These are phyloP conservation scores for Epistrophe eligans DNA, from an alignment of 2,888 invertebrate genomes.

Conservation along the genomic window DNA sequence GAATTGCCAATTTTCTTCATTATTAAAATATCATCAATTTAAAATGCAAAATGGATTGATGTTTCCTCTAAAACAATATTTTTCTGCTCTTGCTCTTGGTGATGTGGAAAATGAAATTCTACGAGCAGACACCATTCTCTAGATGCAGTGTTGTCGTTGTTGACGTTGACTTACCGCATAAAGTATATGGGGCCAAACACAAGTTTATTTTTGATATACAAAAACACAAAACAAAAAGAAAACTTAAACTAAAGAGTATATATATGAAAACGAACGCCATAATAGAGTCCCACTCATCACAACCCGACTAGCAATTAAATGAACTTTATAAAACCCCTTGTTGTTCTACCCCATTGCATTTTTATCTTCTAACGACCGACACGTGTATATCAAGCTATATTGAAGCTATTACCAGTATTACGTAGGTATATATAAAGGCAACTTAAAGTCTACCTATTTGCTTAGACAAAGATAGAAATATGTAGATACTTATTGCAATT, in stretches of 20 bases:
- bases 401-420: not conserved
- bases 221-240: not conserved
- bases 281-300: constrained; percentile 42
- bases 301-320: constrained; percentile 71
- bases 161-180: constrained; percentile 42
- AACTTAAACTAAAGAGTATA: constrained; percentile 1
- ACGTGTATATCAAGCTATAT: constrained; percentile 31
- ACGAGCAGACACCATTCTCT: constrained; percentile 15
- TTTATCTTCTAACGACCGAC: constrained; percentile 26
- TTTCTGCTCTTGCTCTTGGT: constrained; percentile 8
- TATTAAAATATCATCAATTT: constrained; percentile 53
- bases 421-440: constrained; percentile 42
- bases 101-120: constrained; percentile 52
- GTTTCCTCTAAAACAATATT: constrained; percentile 1
- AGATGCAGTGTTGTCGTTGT: not conserved
- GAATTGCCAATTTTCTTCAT: constrained; percentile 51
- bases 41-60: constrained; percentile 47
- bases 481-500: constrained; percentile 49
- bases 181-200: constrained; percentile 38
- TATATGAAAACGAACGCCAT: constrained; percentile 32
- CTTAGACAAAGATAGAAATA: constrained; percentile 43
- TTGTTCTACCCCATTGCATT: constrained; percentile 10
- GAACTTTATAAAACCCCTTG: constrained; percentile 47
- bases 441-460: constrained; percentile 64
- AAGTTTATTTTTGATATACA: constrained; percentile 59